Base-by-base conservation (phyloP, 2,113 vertebrate species). In the Heterotilapia buettikoferi region DNA sequence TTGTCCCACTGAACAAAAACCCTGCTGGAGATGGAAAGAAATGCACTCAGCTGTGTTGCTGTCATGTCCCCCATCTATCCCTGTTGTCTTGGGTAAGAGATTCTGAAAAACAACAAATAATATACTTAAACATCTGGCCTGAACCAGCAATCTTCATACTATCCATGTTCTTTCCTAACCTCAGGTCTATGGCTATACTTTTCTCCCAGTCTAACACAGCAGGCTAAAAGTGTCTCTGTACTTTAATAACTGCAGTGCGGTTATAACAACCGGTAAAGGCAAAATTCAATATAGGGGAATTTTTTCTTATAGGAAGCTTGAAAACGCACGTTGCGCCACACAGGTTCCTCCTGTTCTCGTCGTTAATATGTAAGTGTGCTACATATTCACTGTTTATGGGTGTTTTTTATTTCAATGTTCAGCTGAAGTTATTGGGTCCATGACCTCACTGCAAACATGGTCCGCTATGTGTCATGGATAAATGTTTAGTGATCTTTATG, bases 321-420 rank as follows among this genome's bases (percentile, higher is more conserved):
- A 6, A 45, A 82, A 11, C 10, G 10, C 9, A 14, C 21, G 0
- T 61, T 83, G 2, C n/a, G 38, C 18, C 24, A 61, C 26, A 38
- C 66, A 96, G 95, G 94, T 95, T 96, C 83, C 10, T 85, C 80
- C 84, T 96, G 92, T 90, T 18, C 80, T 73, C 92, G 38, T 11
- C 93, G 19, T 78, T 94, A 1, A 66, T 80, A 14, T 91, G 29
- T 63, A 33, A 91, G n/a, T 92, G 78, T 79, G 54, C 47, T 87
- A 96, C 68, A 96, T 94, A 5, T 92, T 94, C 82, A 92, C 88
- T 3, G 88, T 95, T 95, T 96, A 96, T 52, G 59, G 93, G 31
- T 66, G 31, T 21, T 13, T 66, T 7, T 95, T 12, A 93, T 93
- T 29, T 89, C 95, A 5, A 92, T 95, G 85, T 95, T 96, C 61